Percentiles rank a stretch among this genome's conserved stretches.
phyloP scores from a whole-genome alignment of 2,888 invertebrate species.

The Dryococelus australis region DNA sequence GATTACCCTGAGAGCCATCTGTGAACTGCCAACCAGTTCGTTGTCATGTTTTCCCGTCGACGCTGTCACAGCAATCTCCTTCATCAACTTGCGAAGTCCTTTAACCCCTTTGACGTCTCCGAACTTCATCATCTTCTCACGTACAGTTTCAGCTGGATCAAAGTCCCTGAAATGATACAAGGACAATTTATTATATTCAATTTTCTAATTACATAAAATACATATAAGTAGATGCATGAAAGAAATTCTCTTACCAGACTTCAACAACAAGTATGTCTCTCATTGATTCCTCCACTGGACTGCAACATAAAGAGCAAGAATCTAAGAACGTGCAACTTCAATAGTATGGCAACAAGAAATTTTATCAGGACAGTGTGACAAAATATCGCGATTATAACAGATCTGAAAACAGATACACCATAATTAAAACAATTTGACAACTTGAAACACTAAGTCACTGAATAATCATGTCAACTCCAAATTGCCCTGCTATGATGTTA shows the following conservation, averaged over 20 bases:
- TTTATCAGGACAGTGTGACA: too few species aligned
- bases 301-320: constrained; percentile 57
- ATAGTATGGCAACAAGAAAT: too few species aligned
- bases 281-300: constrained; percentile 76
- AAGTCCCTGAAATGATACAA: constrained; percentile 71
- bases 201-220: not conserved
- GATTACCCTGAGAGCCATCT: constrained; percentile 81
- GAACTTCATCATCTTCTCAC: constrained; percentile 86
- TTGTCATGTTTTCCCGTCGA: constrained; percentile 94
- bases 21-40: constrained; percentile 91
- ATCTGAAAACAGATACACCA: too few species aligned
- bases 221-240: not conserved
- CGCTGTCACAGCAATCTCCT: constrained; percentile 92
- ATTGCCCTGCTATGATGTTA: too few species aligned
- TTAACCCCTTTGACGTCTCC: constrained; percentile 86
- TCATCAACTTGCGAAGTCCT: constrained; percentile 83
- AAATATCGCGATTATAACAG: too few species aligned
- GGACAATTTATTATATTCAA: not conserved
- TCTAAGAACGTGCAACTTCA: not conserved
- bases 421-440: too few species aligned
- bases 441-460: too few species aligned
- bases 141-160: constrained; percentile 88
- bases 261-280: constrained; percentile 81
- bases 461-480: too few species aligned
- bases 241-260: constrained; percentile 71